Evolutionary conservation across 2,797 vertebrate genomes (phyloP), one percentile per base, ranked within the genome.

Genomic region (Chiroxiphia lanceolata): DNA sequence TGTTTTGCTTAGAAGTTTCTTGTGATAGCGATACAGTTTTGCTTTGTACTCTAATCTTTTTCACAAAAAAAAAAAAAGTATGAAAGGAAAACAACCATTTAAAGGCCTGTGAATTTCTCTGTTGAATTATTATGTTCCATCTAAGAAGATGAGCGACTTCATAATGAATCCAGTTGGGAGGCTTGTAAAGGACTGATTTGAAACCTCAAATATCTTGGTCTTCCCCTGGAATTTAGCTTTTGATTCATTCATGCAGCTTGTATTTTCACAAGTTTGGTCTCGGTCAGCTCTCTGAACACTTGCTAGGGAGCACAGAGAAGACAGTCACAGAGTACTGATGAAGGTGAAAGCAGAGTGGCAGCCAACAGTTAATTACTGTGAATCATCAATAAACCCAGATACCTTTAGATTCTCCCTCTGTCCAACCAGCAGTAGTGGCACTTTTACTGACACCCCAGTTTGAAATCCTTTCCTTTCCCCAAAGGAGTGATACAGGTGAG

Each of bases 1-100:
- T 78, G 61, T 54, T 59, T 92, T 92, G 54, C 79, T 92, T 81
- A 83, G 69, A 94, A 88, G 72, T 72, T 93, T 91, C 65, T 85
- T 71, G n/a, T 72, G 65, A 85, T 65, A 83, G 65, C 25, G 34
- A 18, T 48, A 50, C 26, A 33, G 20, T 74, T 88, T 91, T 63
- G 22, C 60, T 93, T 92, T 80, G 42, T 64, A 80, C 3, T 74
- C 5, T 70, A 40, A 79, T 59, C 3, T 59, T 65, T 51, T 40
- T 75, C 47, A 78, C 13, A 50, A 53, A 17, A 40, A 40, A 59
- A 59, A 60, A 51, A 40, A 42, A 90, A 50, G 8, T 57, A 89
- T 42, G 31, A 94, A 76, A 89, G 50, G 61, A 89, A 90, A 91
- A 10, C 45, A 63, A 82, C 38, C 67, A 36, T 60, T 71, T 78